Conservation (phyloP, 2,797 vertebrate genomes). For the Nannoperca obscura region DNA sequence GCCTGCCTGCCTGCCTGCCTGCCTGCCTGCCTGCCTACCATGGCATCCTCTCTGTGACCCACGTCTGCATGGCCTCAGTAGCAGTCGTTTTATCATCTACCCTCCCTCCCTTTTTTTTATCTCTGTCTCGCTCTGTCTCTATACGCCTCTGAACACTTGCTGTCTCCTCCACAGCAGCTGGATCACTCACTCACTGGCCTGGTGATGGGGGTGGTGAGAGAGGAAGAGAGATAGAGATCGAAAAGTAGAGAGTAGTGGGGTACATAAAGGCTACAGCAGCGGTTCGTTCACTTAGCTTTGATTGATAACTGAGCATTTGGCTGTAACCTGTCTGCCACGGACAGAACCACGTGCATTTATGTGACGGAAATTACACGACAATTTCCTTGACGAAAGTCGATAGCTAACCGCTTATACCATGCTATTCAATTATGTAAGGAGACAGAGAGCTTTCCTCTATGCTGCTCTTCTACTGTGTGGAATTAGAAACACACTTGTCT, state of each 20-base stretch:
- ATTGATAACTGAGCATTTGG: constrained; percentile 53
- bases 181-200: constrained; percentile 10
- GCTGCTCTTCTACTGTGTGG: constrained; percentile 22
- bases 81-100: constrained; percentile 47
- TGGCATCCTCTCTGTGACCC: constrained; percentile 57
- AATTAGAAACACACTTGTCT: constrained; percentile 12
- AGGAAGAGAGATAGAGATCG: constrained; percentile 11
- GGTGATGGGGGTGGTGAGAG: constrained; percentile 5
- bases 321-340: constrained; percentile 48
- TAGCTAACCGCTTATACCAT: constrained; percentile 43
- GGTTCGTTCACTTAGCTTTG: constrained; percentile 67
- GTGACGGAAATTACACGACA: constrained; percentile 45
- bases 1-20: constrained; percentile 25
- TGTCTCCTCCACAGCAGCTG: constrained; percentile 36
- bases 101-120: neutral
- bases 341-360: constrained; percentile 61
- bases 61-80: constrained; percentile 58
- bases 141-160: constrained; percentile 13
- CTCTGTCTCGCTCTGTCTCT: constrained; percentile 5
- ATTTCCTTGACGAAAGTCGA: constrained; percentile 62
- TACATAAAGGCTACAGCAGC: constrained; percentile 31
- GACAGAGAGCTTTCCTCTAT: constrained; percentile 41
- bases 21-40: constrained; percentile 23
- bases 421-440: constrained; percentile 69
- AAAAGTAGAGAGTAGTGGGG: constrained; percentile 8